Conservation (phyloP, 2,797 vertebrate species). For the Pseudotriccus pelzelni region DNA sequence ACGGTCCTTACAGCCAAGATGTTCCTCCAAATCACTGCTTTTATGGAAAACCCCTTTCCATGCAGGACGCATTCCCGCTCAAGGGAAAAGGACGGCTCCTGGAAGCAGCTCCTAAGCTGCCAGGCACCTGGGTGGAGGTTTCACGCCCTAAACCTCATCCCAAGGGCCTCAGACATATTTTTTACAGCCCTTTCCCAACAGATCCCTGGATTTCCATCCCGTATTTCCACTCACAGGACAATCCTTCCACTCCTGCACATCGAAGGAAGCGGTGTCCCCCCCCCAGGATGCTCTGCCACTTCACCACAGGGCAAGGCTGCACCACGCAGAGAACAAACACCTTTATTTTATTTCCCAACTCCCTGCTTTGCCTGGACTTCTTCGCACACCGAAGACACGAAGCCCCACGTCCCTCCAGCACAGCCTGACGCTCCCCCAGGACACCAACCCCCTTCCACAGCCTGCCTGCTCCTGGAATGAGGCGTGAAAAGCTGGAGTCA, state of each 20-base stretch:
- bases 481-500: background rate
- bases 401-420: background rate
- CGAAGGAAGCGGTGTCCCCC: background rate
- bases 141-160: background rate
- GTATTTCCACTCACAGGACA: background rate
- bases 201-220: background rate
- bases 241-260: background rate
- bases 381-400: background rate
- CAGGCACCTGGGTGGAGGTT: background rate
- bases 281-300: background rate
- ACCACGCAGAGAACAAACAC: background rate
- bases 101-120: background rate
- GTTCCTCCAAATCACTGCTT: background rate
- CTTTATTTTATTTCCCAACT: background rate
- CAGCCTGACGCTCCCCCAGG: background rate
- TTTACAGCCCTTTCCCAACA: background rate
- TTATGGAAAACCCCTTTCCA: background rate
- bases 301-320: background rate
- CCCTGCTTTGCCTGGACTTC: background rate
- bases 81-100: background rate
- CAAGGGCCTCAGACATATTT: background rate
- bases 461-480: background rate
- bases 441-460: background rate
- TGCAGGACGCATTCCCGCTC: background rate
- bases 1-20: background rate